Evolutionary conservation across 2,797 vertebrate genomes (phyloP).

Genomic region (Ceryle rudis): DNA sequence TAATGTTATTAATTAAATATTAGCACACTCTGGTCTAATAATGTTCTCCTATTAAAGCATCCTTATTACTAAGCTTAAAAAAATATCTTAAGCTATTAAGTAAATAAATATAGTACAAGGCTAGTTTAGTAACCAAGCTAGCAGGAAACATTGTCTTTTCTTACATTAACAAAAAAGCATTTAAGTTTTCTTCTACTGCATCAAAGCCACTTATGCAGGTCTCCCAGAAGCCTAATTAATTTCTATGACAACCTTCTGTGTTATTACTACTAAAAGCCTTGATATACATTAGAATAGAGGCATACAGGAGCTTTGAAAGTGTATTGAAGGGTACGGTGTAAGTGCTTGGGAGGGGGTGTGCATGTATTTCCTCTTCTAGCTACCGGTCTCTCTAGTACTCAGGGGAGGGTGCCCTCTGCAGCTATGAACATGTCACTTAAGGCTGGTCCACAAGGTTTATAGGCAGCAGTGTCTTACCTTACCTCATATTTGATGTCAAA

Average conservation of each 20-base stretch:
- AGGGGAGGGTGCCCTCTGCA: background rate
- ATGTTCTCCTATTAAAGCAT: background rate
- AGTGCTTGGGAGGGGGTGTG: background rate
- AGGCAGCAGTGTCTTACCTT: too few relatives aligned
- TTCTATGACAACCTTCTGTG: background rate
- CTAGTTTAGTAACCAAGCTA: background rate
- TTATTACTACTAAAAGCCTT: background rate
- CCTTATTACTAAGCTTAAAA: background rate
- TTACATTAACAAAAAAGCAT: background rate
- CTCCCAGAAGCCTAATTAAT: background rate
- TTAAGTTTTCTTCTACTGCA: background rate
- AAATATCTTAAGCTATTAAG: background rate
- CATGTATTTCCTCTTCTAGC: background rate
- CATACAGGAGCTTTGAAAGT: background rate
- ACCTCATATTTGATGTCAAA: too few relatives aligned
- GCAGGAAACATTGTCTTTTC: background rate
- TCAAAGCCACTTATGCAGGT: background rate
- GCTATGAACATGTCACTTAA: background rate
- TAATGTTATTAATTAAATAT: background rate
- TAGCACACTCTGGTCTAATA: background rate
- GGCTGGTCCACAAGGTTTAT: background rate
- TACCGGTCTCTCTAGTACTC: rapidly evolving
- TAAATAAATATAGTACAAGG: background rate
- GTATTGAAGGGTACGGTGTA: rapidly evolving
- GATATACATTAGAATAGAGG: background rate